Percentiles rank a stretch among this genome's conserved stretches.
Conservation (phyloP, 2,888 invertebrate species). For the Argyra leucocephala region DNA sequence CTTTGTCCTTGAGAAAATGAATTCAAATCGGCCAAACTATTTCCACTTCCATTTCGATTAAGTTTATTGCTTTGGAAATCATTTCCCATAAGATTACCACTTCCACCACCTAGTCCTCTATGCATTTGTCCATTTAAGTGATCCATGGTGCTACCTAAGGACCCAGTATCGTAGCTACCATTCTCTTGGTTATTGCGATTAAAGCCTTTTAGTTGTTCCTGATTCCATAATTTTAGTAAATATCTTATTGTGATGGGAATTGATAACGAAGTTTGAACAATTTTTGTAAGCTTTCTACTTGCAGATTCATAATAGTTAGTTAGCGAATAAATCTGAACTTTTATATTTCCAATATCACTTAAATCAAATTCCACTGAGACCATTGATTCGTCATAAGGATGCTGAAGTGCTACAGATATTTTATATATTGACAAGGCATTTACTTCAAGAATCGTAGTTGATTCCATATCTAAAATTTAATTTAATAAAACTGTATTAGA, state of each 20-base stretch:
- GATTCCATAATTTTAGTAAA: slow-evolving; percentile 76
- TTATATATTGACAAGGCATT: slow-evolving; percentile 82
- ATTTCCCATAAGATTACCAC: slow-evolving; percentile 23
- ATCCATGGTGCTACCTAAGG: slow-evolving; percentile 28
- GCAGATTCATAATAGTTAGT: slow-evolving; percentile 43
- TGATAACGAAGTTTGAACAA: slow-evolving; percentile 82
- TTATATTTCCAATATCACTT: slow-evolving; percentile 66
- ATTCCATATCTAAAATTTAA: slow-evolving; percentile 40
- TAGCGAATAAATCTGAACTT: slow-evolving; percentile 65
- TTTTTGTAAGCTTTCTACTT: slow-evolving; percentile 47
- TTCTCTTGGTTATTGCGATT: slow-evolving; percentile 47
- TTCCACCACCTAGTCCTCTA: slow-evolving; percentile 45
- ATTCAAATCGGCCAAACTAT: neutral
- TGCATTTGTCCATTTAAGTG: slow-evolving; percentile 56
- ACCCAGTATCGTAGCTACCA: slow-evolving; percentile 56
- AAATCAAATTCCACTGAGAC: slow-evolving; percentile 86
- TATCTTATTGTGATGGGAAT: slow-evolving; percentile 84
- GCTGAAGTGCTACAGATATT: slow-evolving; percentile 82
- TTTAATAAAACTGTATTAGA: slow-evolving; percentile 26
- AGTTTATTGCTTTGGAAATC: slow-evolving; percentile 20
- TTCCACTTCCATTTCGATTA: slow-evolving; percentile 19
- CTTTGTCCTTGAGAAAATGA: slow-evolving; percentile 10
- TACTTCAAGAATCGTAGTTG: slow-evolving; percentile 77
- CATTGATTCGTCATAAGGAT: slow-evolving; percentile 85
- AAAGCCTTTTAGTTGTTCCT: slow-evolving; percentile 53